phyloP scores from a whole-genome alignment of 2,888 invertebrate species.

The Furcula furcula region DNA sequence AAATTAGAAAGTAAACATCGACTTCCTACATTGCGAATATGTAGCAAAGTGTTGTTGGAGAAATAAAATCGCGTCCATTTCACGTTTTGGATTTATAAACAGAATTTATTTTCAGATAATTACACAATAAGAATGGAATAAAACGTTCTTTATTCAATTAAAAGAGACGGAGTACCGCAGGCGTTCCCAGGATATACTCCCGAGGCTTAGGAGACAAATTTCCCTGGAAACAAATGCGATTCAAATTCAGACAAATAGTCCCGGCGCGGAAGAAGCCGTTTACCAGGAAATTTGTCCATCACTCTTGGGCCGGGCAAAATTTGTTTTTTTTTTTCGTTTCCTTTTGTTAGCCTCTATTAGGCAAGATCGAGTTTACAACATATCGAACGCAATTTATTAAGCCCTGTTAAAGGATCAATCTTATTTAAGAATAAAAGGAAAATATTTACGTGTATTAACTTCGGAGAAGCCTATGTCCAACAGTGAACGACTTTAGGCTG shows the following conservation, averaged over 20 bases:
- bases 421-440: too few relatives aligned
- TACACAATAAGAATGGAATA: slow-evolving; percentile 44
- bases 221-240: slow-evolving; percentile 77
- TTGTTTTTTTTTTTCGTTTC: slow-evolving; percentile 63
- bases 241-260: slow-evolving; percentile 81
- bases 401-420: too few relatives aligned
- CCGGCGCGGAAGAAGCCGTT: slow-evolving; percentile 74
- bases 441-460: too few relatives aligned
- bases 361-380: slow-evolving; percentile 31
- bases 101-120: slow-evolving; percentile 41
- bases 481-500: too few relatives aligned
- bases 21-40: slow-evolving; percentile 47
- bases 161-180: slow-evolving; percentile 61
- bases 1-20: slow-evolving; percentile 76
- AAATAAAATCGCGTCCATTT: slow-evolving; percentile 30
- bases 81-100: slow-evolving; percentile 14
- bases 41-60: slow-evolving; percentile 39
- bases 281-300: slow-evolving; percentile 79
- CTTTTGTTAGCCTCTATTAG: slow-evolving; percentile 44
- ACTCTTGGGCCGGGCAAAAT: slow-evolving; percentile 70
- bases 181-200: slow-evolving; percentile 57
- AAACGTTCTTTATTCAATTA: slow-evolving; percentile 71
- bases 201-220: slow-evolving; percentile 77
- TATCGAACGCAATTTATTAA: too few relatives aligned
- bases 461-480: too few relatives aligned